Evolutionary conservation across 2,888 invertebrate genomes (phyloP).

Genomic region (Ennomos fuscantarius): DNA sequence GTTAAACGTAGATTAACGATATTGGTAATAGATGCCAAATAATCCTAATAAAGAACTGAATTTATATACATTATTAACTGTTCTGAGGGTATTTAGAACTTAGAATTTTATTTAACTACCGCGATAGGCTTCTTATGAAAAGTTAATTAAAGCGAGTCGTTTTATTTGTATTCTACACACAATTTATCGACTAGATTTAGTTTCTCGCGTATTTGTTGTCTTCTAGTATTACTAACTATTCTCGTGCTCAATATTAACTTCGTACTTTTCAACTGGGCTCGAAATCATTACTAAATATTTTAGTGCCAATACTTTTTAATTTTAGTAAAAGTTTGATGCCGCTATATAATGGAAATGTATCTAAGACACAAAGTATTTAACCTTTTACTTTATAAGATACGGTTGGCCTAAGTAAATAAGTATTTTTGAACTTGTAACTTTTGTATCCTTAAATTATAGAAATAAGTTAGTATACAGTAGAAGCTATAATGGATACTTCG

Average conservation of each 20-base stretch:
- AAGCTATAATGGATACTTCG: slow-evolving; percentile 43
- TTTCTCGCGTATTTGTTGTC: slow-evolving; percentile 29
- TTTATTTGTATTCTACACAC: slow-evolving; percentile 48
- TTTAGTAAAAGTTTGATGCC: slow-evolving; percentile 65
- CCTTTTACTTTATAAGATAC: slow-evolving; percentile 60
- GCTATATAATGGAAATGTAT: slow-evolving; percentile 54
- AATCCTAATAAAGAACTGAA: slow-evolving; percentile 85
- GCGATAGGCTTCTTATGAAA: slow-evolving; percentile 53
- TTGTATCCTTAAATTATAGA: slow-evolving; percentile 57
- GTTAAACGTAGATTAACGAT: slow-evolving; percentile 78
- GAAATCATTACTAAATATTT: slow-evolving; percentile 61
- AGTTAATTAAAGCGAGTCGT: slow-evolving; percentile 51
- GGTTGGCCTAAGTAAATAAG: slow-evolving; percentile 80
- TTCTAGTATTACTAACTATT: slow-evolving; percentile 39
- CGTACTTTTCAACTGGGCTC: slow-evolving; percentile 50
- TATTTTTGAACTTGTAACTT: slow-evolving; percentile 58
- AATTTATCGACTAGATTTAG: slow-evolving; percentile 38
- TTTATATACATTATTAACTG: slow-evolving; percentile 83
- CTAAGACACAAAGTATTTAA: slow-evolving; percentile 58
- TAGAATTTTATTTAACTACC: slow-evolving; percentile 75
- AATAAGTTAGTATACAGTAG: slow-evolving; percentile 41
- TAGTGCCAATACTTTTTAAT: slow-evolving; percentile 80
- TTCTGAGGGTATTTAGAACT: slow-evolving; percentile 83
- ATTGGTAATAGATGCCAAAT: slow-evolving; percentile 85
- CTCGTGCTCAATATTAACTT: slow-evolving; percentile 59